Percentiles rank a stretch among this genome's conserved stretches.
phyloP scores from a whole-genome alignment of 2,113 vertebrate species.

The Colistium nudipinnis region DNA sequence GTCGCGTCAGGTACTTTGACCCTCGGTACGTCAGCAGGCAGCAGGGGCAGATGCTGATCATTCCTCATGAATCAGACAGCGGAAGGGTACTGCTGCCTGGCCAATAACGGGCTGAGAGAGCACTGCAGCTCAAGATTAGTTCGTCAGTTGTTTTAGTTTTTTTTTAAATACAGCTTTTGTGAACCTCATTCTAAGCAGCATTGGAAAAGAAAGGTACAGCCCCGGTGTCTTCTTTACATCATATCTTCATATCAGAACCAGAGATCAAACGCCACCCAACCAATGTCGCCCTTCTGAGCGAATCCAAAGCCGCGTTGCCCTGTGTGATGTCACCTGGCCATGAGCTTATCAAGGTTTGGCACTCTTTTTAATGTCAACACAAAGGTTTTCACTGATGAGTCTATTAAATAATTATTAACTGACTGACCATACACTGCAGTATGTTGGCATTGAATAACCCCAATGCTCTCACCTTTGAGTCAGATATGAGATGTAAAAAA shows the following conservation, averaged over 20 bases:
- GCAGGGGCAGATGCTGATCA: slow-evolving; percentile 91
- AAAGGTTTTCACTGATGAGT: no score
- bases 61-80: slow-evolving; percentile 90
- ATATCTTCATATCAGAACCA: slow-evolving; percentile 84
- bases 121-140: slow-evolving; percentile 99
- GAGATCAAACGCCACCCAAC: slow-evolving; percentile 94
- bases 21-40: slow-evolving; percentile 89
- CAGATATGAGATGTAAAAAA: no score
- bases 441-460: no score
- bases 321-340: slow-evolving; percentile 95
- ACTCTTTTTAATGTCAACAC: no score
- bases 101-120: slow-evolving; percentile 91
- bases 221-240: no score
- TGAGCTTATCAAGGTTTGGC: slow-evolving; percentile 83
- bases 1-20: slow-evolving; percentile 89
- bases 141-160: slow-evolving; percentile 74
- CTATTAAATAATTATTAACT: background rate
- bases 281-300: slow-evolving; percentile 90
- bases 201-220: background rate
- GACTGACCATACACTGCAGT: no score
- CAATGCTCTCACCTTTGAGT: no score
- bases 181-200: no score
- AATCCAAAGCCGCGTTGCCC: slow-evolving; percentile 93
- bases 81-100: slow-evolving; percentile 94
- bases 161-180: no score